Percentiles rank a stretch among this genome's conserved stretches.
Conservation (phyloP, 2,888 invertebrate genomes). For the Oligia strigilis region DNA sequence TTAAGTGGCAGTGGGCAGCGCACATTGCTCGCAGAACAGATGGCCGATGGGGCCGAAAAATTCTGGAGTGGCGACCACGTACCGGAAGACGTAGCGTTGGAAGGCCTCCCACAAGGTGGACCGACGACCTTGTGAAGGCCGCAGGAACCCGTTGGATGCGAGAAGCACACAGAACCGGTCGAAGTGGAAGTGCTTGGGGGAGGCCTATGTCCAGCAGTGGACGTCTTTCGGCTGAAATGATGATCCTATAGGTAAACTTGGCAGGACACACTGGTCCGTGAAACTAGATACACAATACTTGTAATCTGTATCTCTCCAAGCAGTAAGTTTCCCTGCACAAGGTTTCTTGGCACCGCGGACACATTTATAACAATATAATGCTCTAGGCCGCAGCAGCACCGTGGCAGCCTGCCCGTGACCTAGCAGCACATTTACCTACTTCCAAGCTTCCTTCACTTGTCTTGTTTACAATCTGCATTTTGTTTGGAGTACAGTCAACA, state of each 20-base stretch:
- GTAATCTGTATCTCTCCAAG: slow-evolving; percentile 11
- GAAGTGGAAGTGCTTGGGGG: too few relatives aligned
- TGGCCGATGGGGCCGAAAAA: too few relatives aligned
- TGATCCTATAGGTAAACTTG: not conserved
- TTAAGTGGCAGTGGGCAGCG: too few relatives aligned
- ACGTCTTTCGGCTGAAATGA: too few relatives aligned
- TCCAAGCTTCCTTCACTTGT: slow-evolving; percentile 19
- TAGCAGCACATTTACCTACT: slow-evolving; percentile 45
- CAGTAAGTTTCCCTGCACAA: slow-evolving; percentile 23
- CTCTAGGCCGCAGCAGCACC: slow-evolving; percentile 12
- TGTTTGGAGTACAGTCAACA: not conserved
- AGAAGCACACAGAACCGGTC: too few relatives aligned
- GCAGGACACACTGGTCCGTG: not conserved
- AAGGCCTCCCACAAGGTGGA: too few relatives aligned
- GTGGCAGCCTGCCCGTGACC: slow-evolving; percentile 60
- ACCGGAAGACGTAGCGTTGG: too few relatives aligned
- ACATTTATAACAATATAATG: slow-evolving; percentile 51
- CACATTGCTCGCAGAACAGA: too few relatives aligned
- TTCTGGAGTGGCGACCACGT: too few relatives aligned
- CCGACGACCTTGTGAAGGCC: too few relatives aligned
- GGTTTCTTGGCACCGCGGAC: slow-evolving; percentile 47
- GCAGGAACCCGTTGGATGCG: too few relatives aligned
- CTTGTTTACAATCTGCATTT: slow-evolving; percentile 37
- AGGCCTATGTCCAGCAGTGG: too few relatives aligned
- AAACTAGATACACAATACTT: not conserved